These are phyloP conservation scores for Amorpha juglandis DNA, from an alignment of 2,888 invertebrate species.

Conservation along the genomic window DNA sequence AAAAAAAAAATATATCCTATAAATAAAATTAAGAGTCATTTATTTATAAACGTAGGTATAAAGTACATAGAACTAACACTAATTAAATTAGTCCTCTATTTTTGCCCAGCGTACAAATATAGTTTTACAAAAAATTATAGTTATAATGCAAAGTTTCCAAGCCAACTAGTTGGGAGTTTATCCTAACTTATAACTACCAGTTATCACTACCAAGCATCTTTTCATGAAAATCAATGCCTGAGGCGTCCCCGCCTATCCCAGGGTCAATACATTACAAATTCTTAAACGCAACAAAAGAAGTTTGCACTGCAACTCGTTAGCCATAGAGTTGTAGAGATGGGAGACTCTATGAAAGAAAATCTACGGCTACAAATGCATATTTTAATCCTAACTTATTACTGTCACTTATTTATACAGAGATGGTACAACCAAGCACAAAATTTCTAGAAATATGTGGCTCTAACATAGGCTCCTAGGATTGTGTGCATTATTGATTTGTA, in stretches of 20 bases:
- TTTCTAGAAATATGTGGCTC: not conserved
- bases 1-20: too few relatives aligned
- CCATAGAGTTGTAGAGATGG: not conserved
- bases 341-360: conserved; percentile 64
- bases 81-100: too few relatives aligned
- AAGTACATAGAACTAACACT: too few relatives aligned
- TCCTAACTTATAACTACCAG: not conserved
- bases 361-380: conserved; percentile 71
- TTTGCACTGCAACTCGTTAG: conserved; percentile 20
- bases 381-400: conserved; percentile 82
- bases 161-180: too few relatives aligned
- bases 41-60: too few relatives aligned
- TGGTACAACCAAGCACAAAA: not conserved
- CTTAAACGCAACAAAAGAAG: conserved; percentile 14
- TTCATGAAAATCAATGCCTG: not conserved
- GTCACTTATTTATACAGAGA: conserved; percentile 35
- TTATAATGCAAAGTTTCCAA: too few relatives aligned
- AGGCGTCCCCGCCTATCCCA: not conserved
- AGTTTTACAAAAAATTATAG: too few relatives aligned
- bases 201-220: not conserved
- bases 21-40: too few relatives aligned
- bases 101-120: too few relatives aligned
- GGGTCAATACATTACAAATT: not conserved
- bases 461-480: too few relatives aligned
- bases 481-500: too few relatives aligned